A percentile compares a stretch with the other conserved stretches of the same genome.
These are phyloP conservation scores for Hydrozoanthus gracilis DNA, from an alignment of 92 coral and sea anemone genomes.

Conservation along the genomic window DNA sequence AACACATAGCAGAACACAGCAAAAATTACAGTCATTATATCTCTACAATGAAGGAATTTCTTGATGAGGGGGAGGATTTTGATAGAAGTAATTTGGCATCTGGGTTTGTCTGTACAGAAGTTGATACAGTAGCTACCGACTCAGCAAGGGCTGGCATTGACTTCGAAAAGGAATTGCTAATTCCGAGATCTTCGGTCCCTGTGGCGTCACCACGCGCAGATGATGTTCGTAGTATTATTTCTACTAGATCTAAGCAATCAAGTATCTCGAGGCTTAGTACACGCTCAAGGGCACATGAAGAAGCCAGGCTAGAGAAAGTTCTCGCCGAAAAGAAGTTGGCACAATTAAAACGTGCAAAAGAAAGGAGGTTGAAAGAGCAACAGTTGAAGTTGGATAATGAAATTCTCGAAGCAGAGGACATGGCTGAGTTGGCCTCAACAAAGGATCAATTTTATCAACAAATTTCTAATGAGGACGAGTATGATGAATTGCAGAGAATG, in stretches of 20 bases:
- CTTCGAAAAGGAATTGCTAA: slow-evolving; percentile 13
- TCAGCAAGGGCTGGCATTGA: slow-evolving; percentile 27
- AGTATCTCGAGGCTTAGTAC: slow-evolving; percentile 33
- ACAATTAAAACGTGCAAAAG: slow-evolving; percentile 59
- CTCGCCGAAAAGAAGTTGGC: slow-evolving; percentile 62
- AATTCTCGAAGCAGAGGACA: slow-evolving; percentile 72
- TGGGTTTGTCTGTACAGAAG: slow-evolving; percentile 29
- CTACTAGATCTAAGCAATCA: slow-evolving; percentile 40
- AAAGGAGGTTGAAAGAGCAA: slow-evolving; percentile 62
- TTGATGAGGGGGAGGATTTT: slow-evolving; percentile 15
- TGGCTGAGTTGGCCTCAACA: slow-evolving; percentile 58
- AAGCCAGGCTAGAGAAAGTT: slow-evolving; percentile 48
- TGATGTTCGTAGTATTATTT: slow-evolving; percentile 48
- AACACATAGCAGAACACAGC: slow-evolving; percentile 33
- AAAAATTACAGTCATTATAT: slow-evolving; percentile 44
- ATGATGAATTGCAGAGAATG: slow-evolving; percentile 25
- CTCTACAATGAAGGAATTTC: slow-evolving; percentile 23
- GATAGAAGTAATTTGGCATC: slow-evolving; percentile 23
- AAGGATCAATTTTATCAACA: slow-evolving; percentile 52
- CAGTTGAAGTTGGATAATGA: slow-evolving; percentile 62
- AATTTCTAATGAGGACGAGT: slow-evolving; percentile 21
- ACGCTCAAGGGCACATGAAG: slow-evolving; percentile 52
- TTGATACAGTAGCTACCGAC: slow-evolving; percentile 28
- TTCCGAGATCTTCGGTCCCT: slow-evolving; percentile 16
- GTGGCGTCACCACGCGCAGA: slow-evolving; percentile 26